phyloP scores from a whole-genome alignment of 1,140 invertebrate species.

The Hormaphis cornu region DNA sequence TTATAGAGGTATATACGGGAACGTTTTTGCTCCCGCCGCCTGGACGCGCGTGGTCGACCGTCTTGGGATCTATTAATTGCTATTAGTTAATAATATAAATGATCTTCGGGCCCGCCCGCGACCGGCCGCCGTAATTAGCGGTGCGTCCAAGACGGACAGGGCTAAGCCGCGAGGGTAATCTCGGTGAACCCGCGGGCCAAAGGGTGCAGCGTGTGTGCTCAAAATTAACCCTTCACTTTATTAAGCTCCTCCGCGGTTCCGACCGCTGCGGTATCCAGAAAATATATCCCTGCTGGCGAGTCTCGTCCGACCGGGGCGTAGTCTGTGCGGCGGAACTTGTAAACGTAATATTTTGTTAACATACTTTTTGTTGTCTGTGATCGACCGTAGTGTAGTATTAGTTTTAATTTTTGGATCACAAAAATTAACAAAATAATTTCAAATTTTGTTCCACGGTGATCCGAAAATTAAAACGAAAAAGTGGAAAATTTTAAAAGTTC shows the following conservation, averaged over 20 bases:
- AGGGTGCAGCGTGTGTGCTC: background rate
- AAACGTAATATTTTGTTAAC: too few relatives aligned
- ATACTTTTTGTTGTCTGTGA: too few relatives aligned
- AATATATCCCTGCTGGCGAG: too few relatives aligned
- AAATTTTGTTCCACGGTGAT: too few relatives aligned
- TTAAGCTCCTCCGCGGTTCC: background rate
- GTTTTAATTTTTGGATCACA: too few relatives aligned
- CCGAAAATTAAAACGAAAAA: too few relatives aligned
- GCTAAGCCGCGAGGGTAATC: constrained; percentile 27
- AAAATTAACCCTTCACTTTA: constrained; percentile 31
- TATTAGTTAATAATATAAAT: constrained; percentile 32
- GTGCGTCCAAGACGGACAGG: constrained; percentile 3
- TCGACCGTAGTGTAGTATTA: too few relatives aligned
- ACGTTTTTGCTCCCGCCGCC: background rate
- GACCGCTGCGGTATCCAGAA: background rate
- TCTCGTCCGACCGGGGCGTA: too few relatives aligned
- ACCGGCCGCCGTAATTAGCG: constrained; percentile 14
- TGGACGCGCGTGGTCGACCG: constrained; percentile 5
- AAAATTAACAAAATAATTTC: too few relatives aligned
- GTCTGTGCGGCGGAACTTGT: too few relatives aligned
- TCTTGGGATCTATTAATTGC: constrained; percentile 30
- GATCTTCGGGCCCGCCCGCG: constrained; percentile 18
- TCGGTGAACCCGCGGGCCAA: background rate
- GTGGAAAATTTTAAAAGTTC: too few relatives aligned
- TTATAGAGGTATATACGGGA: too few relatives aligned